Evolutionary conservation across 1,140 invertebrate species (phyloP).

Genomic region (Drosophila miranda): DNA sequence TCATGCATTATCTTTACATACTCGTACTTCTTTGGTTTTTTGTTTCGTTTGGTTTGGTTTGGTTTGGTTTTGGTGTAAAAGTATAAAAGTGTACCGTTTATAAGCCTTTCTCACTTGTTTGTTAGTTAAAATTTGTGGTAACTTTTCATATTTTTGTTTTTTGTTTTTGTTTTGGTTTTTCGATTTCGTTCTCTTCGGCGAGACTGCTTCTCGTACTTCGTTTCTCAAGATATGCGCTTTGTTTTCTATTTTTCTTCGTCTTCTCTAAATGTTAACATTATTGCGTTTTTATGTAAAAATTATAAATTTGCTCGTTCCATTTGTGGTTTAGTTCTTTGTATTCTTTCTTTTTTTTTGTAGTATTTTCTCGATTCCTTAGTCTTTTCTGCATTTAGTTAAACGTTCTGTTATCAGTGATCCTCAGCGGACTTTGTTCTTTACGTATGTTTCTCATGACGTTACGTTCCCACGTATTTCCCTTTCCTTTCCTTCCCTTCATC

Average conservation of each 20-base stretch:
- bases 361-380: constrained; percentile 49
- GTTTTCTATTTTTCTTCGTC: constrained; percentile 57
- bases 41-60: constrained; percentile 41
- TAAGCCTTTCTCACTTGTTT: constrained; percentile 50
- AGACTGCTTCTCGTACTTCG: constrained; percentile 25
- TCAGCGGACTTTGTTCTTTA: constrained; percentile 41
- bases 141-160: constrained; percentile 41
- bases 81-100: constrained; percentile 79
- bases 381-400: constrained; percentile 65
- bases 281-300: constrained; percentile 76
- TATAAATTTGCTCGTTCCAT: constrained; percentile 64
- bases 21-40: constrained; percentile 25
- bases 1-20: constrained; percentile 15
- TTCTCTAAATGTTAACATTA: constrained; percentile 76
- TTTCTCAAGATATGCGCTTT: constrained; percentile 76
- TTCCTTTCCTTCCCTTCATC: background rate
- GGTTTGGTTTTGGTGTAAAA: constrained; percentile 72
- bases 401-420: constrained; percentile 42
- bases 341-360: constrained; percentile 40
- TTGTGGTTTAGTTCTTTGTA: constrained; percentile 18
- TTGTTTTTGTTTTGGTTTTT: constrained; percentile 22
- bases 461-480: background rate
- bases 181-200: constrained; percentile 21
- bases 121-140: constrained; percentile 72
- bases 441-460: constrained; percentile 53